Conservation (phyloP, 2,888 invertebrate genomes). For the Congeria kusceri region DNA sequence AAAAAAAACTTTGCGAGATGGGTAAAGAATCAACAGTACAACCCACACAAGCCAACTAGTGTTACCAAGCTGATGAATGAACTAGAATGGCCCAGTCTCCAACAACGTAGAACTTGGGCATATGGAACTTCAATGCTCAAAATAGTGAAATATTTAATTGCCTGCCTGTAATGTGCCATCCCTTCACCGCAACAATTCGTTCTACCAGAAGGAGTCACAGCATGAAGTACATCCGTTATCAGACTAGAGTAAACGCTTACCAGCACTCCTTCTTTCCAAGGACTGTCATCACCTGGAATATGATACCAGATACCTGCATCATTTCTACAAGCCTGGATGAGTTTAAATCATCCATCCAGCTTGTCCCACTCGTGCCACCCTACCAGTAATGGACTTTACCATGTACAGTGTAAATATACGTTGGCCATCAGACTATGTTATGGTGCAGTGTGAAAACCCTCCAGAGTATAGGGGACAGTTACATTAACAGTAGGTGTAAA, state of each 20-base stretch:
- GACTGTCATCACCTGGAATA: conserved; percentile 1
- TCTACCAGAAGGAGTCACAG: conserved; percentile 5
- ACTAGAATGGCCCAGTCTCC: conserved; percentile 6
- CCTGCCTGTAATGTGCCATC: neutral
- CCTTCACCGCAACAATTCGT: neutral
- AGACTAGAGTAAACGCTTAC: neutral
- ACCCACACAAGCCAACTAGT: conserved; percentile 8
- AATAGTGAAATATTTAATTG: neutral
- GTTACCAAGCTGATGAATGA: conserved; percentile 11
- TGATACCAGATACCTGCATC: neutral
- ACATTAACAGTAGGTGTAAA: too few species aligned
- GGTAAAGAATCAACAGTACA: conserved; percentile 11
- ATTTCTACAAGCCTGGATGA: neutral
- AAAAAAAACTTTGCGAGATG: conserved; percentile 15
- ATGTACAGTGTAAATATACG: too few species aligned
- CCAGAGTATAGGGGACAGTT: too few species aligned
- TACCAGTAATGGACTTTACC: neutral
- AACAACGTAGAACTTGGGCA: conserved; percentile 10
- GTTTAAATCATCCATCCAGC: conserved; percentile 2
- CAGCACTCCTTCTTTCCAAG: neutral
- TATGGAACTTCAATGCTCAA: conserved; percentile 22
- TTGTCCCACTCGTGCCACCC: neutral
- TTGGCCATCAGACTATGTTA: too few species aligned
- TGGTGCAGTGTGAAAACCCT: too few species aligned
- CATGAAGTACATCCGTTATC: neutral